These are phyloP conservation scores for Belonocnema kinseyi DNA, from an alignment of 1,140 invertebrate genomes.

Conservation along the genomic window DNA sequence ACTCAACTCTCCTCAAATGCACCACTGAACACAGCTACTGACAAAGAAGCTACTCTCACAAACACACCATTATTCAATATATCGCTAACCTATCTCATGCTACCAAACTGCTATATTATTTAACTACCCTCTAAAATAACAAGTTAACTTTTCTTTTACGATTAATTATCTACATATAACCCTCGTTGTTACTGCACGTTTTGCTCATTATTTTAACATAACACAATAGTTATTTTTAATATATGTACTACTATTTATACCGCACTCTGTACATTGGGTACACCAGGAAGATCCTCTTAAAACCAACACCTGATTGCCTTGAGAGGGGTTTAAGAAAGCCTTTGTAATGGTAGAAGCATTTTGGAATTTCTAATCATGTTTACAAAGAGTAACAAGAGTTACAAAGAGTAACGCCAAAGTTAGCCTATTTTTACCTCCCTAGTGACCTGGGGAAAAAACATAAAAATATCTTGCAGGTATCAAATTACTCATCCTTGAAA, in stretches of 20 bases:
- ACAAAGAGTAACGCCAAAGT: too few relatives aligned
- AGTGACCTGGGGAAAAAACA: too few relatives aligned
- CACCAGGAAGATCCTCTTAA: neutral
- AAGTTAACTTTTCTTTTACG: neutral
- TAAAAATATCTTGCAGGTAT: too few relatives aligned
- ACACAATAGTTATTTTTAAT: neutral
- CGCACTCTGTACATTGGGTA: constrained; percentile 4
- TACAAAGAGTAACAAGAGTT: too few relatives aligned
- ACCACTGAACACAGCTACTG: constrained; percentile 10
- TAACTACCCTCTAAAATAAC: neutral
- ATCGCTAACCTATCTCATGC: constrained; percentile 47
- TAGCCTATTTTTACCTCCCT: too few relatives aligned
- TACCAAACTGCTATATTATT: neutral
- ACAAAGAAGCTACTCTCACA: constrained; percentile 46
- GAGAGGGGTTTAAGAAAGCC: neutral
- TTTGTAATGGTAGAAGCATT: neutral
- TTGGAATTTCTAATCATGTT: neutral
- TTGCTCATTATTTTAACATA: neutral
- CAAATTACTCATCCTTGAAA: too few relatives aligned
- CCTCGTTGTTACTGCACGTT: constrained; percentile 8
- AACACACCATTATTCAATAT: constrained; percentile 50
- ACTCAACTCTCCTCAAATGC: constrained; percentile 2
- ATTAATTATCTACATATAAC: neutral
- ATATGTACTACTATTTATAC: neutral
- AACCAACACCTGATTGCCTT: neutral